phyloP scores from a whole-genome alignment of 2,113 vertebrate species.

The Columbina picui region DNA sequence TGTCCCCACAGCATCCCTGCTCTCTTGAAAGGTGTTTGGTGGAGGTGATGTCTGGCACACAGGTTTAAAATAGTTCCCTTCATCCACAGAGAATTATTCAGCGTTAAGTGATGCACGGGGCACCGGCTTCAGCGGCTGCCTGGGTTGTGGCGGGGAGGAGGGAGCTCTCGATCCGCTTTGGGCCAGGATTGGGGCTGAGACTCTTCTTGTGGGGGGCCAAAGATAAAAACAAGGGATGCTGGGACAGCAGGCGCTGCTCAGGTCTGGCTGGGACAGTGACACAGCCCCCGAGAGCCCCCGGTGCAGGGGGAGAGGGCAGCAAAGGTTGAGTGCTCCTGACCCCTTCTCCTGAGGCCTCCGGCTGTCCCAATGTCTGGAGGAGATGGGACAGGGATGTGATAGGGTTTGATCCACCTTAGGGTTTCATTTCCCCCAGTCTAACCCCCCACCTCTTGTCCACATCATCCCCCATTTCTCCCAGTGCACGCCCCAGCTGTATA shows the following conservation, averaged over 20 bases:
- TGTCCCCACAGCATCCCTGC: background rate
- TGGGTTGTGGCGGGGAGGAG: rapidly evolving
- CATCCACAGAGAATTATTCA: background rate
- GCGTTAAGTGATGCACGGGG: background rate
- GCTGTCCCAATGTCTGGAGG: rapidly evolving
- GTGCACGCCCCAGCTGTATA: background rate
- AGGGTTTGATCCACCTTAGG: rapidly evolving
- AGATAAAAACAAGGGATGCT: rapidly evolving
- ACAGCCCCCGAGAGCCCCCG: background rate
- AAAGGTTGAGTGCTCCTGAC: background rate
- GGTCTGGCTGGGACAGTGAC: background rate
- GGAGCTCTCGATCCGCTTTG: background rate
- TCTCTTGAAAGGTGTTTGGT: background rate
- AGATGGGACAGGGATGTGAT: rapidly evolving
- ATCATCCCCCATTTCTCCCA: background rate
- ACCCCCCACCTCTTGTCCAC: background rate
- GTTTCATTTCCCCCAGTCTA: background rate
- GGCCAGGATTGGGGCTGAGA: rapidly evolving
- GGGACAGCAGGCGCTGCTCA: background rate
- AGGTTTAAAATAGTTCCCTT: background rate
- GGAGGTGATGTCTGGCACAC: background rate
- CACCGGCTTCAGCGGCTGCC: background rate
- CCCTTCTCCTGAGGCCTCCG: rapidly evolving
- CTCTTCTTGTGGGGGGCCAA: rapidly evolving
- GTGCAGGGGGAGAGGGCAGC: background rate